These are phyloP conservation scores for Erpetoichthys calabaricus DNA, from an alignment of 2,797 vertebrate genomes.

Conservation along the genomic window DNA sequence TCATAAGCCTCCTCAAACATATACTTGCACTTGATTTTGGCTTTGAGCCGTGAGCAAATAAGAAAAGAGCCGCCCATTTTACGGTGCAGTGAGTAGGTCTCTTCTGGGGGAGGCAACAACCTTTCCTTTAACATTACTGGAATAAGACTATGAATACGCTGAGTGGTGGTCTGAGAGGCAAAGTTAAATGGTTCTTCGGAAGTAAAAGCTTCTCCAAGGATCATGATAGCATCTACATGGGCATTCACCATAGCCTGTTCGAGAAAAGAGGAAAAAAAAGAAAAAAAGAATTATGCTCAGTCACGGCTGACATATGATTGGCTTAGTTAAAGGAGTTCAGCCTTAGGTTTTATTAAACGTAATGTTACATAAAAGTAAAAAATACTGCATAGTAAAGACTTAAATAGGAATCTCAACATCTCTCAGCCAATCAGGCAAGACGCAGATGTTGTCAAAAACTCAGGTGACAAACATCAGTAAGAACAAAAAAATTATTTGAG, in stretches of 20 bases:
- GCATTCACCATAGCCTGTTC: conserved; percentile 79
- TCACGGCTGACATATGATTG: not conserved
- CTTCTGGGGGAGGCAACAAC: conserved; percentile 81
- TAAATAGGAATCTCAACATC: too few relatives aligned
- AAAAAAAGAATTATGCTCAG: too few relatives aligned
- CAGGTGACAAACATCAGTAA: too few relatives aligned
- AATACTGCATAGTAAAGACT: not conserved
- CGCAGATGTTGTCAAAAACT: too few relatives aligned
- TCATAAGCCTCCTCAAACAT: conserved; percentile 74
- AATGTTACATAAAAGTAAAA: not conserved
- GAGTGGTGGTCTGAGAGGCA: conserved; percentile 75
- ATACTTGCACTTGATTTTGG: conserved; percentile 66
- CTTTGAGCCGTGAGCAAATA: conserved; percentile 85
- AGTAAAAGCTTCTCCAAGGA: conserved; percentile 87
- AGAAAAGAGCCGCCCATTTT: conserved; percentile 98
- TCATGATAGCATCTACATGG: conserved; percentile 88
- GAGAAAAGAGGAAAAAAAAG: not conserved
- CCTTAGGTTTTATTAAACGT: not conserved
- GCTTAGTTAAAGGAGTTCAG: not conserved
- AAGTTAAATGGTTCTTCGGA: conserved; percentile 67
- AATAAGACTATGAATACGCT: conserved; percentile 88
- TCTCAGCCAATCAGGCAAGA: too few relatives aligned
- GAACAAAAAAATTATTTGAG: too few relatives aligned
- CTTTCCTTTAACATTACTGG: conserved; percentile 89
- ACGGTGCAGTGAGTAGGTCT: conserved; percentile 91